A percentile compares a stretch with the other conserved stretches of the same genome.
Evolutionary conservation across 2,888 invertebrate species (phyloP).

Genomic region (Rutpela maculata): DNA sequence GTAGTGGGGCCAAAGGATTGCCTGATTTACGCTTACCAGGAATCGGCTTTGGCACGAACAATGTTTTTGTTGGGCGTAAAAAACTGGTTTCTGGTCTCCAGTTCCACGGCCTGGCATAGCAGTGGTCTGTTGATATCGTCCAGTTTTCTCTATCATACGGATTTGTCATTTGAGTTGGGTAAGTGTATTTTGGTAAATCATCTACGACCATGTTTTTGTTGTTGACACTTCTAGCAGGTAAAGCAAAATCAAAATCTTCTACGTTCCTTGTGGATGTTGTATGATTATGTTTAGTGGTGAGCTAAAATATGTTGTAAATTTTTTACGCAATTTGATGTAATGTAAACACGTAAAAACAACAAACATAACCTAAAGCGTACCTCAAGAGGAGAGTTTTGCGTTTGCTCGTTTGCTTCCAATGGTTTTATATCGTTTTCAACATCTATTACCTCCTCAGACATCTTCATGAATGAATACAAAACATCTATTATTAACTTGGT

Average conservation of each 20-base stretch:
- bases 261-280: conserved; percentile 29
- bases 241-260: conserved; percentile 47
- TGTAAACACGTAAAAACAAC: conserved; percentile 13
- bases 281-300: conserved; percentile 30
- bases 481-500: background rate
- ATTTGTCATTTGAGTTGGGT: conserved; percentile 59
- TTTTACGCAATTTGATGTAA: background rate
- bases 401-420: conserved; percentile 10
- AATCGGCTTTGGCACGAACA: conserved; percentile 72
- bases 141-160: conserved; percentile 62
- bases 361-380: conserved; percentile 40
- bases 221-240: conserved; percentile 43
- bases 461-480: conserved; percentile 21
- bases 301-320: conserved; percentile 41
- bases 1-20: conserved; percentile 59
- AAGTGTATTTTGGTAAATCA: conserved; percentile 59
- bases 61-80: conserved; percentile 77
- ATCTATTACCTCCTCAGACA: conserved; percentile 49
- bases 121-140: conserved; percentile 80
- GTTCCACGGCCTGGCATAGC: conserved; percentile 84
- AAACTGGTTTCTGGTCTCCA: conserved; percentile 80
- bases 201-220: conserved; percentile 53
- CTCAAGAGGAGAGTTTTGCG: conserved; percentile 42
- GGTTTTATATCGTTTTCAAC: conserved; percentile 42
- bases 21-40: conserved; percentile 60